Conservation (phyloP, 53 echinoderm and acorn worm genomes). For the Arbacia lixula region DNA sequence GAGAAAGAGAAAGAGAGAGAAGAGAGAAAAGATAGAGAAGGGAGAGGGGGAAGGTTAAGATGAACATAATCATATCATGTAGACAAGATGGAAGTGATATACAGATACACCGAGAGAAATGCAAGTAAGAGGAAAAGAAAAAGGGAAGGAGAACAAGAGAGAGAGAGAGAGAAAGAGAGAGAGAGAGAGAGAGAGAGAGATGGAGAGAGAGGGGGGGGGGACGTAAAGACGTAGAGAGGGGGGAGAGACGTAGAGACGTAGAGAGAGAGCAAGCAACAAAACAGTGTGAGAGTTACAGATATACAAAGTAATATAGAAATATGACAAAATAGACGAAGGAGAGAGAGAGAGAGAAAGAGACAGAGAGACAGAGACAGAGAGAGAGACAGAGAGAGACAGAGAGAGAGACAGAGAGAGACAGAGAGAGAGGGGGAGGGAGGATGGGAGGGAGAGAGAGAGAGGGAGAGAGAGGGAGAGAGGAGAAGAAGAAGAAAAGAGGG, state of each 20-base stretch:
- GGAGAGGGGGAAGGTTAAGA: too few species aligned
- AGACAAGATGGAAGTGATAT: too few species aligned
- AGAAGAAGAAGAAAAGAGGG: background rate
- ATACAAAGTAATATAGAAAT: background rate
- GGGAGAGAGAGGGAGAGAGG: background rate
- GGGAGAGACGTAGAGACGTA: background rate
- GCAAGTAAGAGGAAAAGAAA: too few species aligned
- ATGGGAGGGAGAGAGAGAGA: background rate
- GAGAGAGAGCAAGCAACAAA: background rate
- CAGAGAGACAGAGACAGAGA: background rate
- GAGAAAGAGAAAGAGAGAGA: too few species aligned
- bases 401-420: background rate
- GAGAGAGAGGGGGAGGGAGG: background rate
- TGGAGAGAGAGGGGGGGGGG: background rate
- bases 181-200: background rate
- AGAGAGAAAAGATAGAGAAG: too few species aligned
- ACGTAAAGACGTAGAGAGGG: background rate
- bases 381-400: background rate
- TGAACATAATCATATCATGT: too few species aligned
- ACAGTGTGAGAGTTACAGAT: background rate
- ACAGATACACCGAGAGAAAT: too few species aligned
- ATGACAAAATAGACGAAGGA: background rate
- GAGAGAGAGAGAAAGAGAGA: background rate
- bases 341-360: background rate
- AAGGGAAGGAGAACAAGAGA: background rate